phyloP scores from a whole-genome alignment of 2,888 invertebrate species.

The Nowickia ferox region DNA sequence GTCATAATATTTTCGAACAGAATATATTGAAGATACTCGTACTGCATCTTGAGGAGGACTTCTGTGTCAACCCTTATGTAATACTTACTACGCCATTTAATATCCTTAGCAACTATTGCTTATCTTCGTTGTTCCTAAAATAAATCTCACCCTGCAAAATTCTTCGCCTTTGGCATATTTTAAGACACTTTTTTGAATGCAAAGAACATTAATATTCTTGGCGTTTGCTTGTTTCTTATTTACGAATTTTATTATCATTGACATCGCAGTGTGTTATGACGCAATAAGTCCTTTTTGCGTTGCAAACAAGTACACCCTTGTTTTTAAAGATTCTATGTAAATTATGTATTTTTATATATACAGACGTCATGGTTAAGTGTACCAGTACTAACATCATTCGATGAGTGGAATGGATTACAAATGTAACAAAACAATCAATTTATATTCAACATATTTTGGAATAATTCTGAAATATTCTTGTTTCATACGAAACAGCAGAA shows the following conservation, averaged over 20 bases:
- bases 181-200: slow-evolving; percentile 42
- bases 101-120: slow-evolving; percentile 25
- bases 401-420: background rate
- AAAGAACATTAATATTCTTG: slow-evolving; percentile 58
- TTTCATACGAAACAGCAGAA: too few species aligned
- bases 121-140: slow-evolving; percentile 30
- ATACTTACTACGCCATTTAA: slow-evolving; percentile 37
- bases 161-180: slow-evolving; percentile 11
- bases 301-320: background rate
- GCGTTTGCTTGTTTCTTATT: slow-evolving; percentile 38
- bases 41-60: slow-evolving; percentile 31
- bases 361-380: slow-evolving; percentile 11
- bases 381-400: background rate
- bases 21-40: slow-evolving; percentile 20
- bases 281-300: slow-evolving; percentile 36
- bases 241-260: slow-evolving; percentile 25
- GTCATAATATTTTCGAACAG: background rate
- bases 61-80: slow-evolving; percentile 58
- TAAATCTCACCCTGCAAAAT: slow-evolving; percentile 54
- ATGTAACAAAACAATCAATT: slow-evolving; percentile 8
- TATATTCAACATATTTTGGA: background rate
- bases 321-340: slow-evolving; percentile 9
- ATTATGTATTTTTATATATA: background rate
- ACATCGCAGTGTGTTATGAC: slow-evolving; percentile 55
- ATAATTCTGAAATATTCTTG: background rate